These are phyloP conservation scores for Eueides isabella DNA, from an alignment of 1,140 invertebrate species.

Conservation along the genomic window DNA sequence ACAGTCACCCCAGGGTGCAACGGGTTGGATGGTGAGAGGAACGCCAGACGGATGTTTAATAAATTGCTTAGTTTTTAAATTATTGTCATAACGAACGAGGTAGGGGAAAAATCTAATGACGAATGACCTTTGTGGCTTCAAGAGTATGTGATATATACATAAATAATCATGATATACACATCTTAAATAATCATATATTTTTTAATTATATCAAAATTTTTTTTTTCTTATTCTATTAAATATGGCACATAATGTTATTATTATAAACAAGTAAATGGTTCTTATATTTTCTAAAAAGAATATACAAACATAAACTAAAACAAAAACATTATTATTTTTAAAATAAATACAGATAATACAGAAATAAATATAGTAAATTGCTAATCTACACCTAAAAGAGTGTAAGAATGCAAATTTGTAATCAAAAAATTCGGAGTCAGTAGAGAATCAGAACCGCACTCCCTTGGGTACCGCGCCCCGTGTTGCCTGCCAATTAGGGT, in stretches of 20 bases:
- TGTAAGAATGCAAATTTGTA: slow-evolving; percentile 6
- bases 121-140: neutral
- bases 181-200: no score
- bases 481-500: slow-evolving; percentile 10
- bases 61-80: slow-evolving; percentile 15
- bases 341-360: neutral
- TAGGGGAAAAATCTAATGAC: neutral
- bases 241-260: no score
- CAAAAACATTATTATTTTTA: neutral
- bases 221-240: no score
- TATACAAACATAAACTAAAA: no score
- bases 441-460: slow-evolving; percentile 5
- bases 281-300: neutral
- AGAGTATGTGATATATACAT: neutral
- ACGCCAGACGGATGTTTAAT: slow-evolving; percentile 8
- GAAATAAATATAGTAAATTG: neutral
- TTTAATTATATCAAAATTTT: no score
- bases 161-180: neutral
- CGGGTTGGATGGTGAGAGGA: slow-evolving; percentile 2
- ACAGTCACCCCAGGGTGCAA: slow-evolving; percentile 6
- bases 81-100: slow-evolving; percentile 3
- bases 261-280: neutral
- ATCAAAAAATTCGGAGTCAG: slow-evolving; percentile 6
- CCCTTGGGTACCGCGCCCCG: neutral
- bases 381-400: slow-evolving; percentile 1